These are phyloP conservation scores for Poeciliopsis turneri DNA, from an alignment of 2,797 vertebrate species.

Conservation along the genomic window DNA sequence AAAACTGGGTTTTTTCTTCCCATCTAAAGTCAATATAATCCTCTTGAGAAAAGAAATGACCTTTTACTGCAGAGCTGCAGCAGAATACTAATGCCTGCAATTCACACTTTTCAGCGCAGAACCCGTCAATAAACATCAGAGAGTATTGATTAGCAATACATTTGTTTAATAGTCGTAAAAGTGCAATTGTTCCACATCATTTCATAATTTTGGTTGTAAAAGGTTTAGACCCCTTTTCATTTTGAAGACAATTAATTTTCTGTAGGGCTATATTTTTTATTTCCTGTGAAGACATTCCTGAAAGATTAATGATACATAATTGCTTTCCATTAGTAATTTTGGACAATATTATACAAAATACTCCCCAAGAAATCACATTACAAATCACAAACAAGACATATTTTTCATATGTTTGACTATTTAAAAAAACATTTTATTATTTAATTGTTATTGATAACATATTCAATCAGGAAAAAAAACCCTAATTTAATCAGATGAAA, in stretches of 20 bases:
- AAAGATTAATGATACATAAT: not conserved
- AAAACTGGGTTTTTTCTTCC: constrained; percentile 11
- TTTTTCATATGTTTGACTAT: not conserved
- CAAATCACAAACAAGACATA: not conserved
- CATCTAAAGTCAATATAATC: constrained; percentile 38
- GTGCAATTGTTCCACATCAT: not conserved
- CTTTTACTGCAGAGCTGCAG: constrained; percentile 39
- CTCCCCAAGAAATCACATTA: not conserved
- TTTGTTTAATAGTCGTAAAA: constrained; percentile 13
- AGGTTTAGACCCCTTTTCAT: not conserved
- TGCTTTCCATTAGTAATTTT: not conserved
- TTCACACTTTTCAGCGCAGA: constrained; percentile 20
- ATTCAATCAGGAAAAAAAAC: not conserved
- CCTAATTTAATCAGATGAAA: not conserved
- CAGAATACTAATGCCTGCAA: constrained; percentile 53
- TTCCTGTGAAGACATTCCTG: not conserved
- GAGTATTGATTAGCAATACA: constrained; percentile 39
- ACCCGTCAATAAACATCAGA: constrained; percentile 29
- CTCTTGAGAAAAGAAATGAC: constrained; percentile 36
- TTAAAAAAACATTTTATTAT: not conserved
- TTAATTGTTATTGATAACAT: too few species aligned
- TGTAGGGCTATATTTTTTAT: not conserved
- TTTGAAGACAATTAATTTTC: not conserved
- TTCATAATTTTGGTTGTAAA: not conserved
- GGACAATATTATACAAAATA: not conserved